Conservation (phyloP, 2,888 invertebrate genomes). For the Orchesellides sinensis region DNA sequence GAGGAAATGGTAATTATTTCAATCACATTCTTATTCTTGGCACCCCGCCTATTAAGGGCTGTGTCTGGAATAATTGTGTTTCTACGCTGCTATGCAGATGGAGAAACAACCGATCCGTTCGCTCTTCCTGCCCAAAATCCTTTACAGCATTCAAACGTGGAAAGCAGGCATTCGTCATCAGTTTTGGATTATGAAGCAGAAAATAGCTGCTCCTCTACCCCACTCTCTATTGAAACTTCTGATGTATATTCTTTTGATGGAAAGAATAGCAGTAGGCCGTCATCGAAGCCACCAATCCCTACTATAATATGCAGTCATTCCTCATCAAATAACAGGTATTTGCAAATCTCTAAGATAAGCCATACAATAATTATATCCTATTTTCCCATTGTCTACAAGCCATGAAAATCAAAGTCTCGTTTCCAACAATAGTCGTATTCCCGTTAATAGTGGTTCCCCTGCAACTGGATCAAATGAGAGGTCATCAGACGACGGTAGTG, state of each 20-base stretch:
- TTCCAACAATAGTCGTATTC: constrained; percentile 47
- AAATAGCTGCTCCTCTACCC: constrained; percentile 73
- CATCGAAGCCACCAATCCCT: constrained; percentile 71
- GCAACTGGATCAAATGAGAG: constrained; percentile 62
- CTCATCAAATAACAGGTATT: constrained; percentile 70
- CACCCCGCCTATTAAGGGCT: no score
- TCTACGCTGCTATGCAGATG: constrained; percentile 30
- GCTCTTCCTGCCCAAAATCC: constrained; percentile 48
- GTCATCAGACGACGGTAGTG: constrained; percentile 63
- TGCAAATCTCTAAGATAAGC: constrained; percentile 3
- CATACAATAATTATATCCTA: not conserved
- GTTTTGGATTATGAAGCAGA: constrained; percentile 72
- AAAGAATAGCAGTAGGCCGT: constrained; percentile 45
- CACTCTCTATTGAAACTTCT: constrained; percentile 72
- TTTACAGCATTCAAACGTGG: constrained; percentile 36
- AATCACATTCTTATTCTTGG: not conserved
- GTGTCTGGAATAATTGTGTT: no score
- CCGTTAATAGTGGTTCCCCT: constrained; percentile 55
- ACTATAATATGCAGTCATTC: constrained; percentile 70
- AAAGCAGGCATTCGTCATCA: constrained; percentile 16
- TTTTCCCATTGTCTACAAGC: not conserved
- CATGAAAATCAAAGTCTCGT: constrained; percentile 15
- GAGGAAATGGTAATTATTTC: constrained; percentile 64
- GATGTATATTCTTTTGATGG: constrained; percentile 69
- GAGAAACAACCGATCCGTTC: constrained; percentile 56